Evolutionary conservation across 2,888 invertebrate genomes (phyloP).

Genomic region (Criorhina ranunculi): DNA sequence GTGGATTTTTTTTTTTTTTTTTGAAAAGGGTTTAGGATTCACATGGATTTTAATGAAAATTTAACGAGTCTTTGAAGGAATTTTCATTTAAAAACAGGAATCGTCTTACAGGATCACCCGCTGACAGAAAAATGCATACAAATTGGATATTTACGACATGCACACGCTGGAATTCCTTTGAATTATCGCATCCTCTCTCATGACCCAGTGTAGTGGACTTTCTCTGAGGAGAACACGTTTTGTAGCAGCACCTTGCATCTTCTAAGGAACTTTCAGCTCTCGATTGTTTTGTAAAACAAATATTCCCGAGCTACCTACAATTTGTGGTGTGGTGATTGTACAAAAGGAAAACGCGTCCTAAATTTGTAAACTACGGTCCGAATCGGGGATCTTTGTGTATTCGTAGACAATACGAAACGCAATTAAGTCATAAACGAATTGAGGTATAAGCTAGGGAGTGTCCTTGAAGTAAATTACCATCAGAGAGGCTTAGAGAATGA

Average conservation of each 20-base stretch:
- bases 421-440: slow-evolving; percentile 74
- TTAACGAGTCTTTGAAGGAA: background rate
- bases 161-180: slow-evolving; percentile 68
- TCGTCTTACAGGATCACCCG: slow-evolving; percentile 10
- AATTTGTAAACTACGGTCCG: slow-evolving; percentile 18
- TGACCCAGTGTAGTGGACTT: slow-evolving; percentile 58
- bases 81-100: background rate
- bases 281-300: slow-evolving; percentile 72
- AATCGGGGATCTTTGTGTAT: slow-evolving; percentile 20
- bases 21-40: slow-evolving; percentile 3
- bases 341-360: slow-evolving; percentile 21
- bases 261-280: slow-evolving; percentile 51
- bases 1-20: slow-evolving; percentile 1
- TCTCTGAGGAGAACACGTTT: slow-evolving; percentile 48
- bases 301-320: slow-evolving; percentile 68
- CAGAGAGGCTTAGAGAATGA: slow-evolving; percentile 28
- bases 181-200: background rate
- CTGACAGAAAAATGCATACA: slow-evolving; percentile 1
- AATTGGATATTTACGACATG: slow-evolving; percentile 56
- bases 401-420: slow-evolving; percentile 47
- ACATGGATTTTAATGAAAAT: background rate
- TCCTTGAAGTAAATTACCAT: slow-evolving; percentile 65
- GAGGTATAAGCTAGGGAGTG: slow-evolving; percentile 40
- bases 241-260: slow-evolving; percentile 68
- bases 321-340: slow-evolving; percentile 65